Conservation (phyloP, 2,113 vertebrate genomes). For the Gambusia holbrooki region DNA sequence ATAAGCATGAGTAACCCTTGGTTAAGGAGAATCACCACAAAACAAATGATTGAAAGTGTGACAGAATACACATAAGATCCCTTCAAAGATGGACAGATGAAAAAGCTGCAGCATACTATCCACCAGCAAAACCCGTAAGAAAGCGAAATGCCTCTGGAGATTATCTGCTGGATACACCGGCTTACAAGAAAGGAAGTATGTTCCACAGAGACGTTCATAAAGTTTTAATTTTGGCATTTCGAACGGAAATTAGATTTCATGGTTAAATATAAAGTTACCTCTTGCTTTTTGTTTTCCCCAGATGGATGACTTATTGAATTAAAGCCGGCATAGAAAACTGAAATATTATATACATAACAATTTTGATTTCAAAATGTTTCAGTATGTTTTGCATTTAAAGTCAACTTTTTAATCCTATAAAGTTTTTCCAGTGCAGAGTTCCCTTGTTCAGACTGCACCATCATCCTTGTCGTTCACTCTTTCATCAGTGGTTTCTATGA, state of each 20-base stretch:
- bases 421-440: slow-evolving; percentile 1
- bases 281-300: slow-evolving; percentile 6
- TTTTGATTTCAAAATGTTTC: not conserved
- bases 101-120: slow-evolving; percentile 26
- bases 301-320: slow-evolving; percentile 3
- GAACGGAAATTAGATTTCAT: not conserved
- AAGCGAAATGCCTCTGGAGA: not conserved
- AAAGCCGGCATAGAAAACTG: slow-evolving; percentile 2
- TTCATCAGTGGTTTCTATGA: slow-evolving; percentile 38
- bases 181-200: slow-evolving; percentile 11
- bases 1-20: slow-evolving; percentile 27
- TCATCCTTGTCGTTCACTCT: slow-evolving; percentile 52
- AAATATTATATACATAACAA: not conserved
- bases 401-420: not conserved
- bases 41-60: slow-evolving; percentile 32
- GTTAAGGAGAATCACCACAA: slow-evolving; percentile 26
- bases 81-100: slow-evolving; percentile 25
- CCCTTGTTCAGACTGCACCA: slow-evolving; percentile 33
- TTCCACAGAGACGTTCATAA: slow-evolving; percentile 14
- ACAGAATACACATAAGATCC: slow-evolving; percentile 34
- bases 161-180: not conserved
- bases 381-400: not conserved
- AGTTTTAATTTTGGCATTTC: slow-evolving; percentile 23
- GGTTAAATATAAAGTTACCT: not conserved
- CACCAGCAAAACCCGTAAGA: slow-evolving; percentile 13